Percentiles rank a stretch among this genome's conserved stretches.
Evolutionary conservation across 2,797 vertebrate species (phyloP).

Genomic region (Pangasius macronema): DNA sequence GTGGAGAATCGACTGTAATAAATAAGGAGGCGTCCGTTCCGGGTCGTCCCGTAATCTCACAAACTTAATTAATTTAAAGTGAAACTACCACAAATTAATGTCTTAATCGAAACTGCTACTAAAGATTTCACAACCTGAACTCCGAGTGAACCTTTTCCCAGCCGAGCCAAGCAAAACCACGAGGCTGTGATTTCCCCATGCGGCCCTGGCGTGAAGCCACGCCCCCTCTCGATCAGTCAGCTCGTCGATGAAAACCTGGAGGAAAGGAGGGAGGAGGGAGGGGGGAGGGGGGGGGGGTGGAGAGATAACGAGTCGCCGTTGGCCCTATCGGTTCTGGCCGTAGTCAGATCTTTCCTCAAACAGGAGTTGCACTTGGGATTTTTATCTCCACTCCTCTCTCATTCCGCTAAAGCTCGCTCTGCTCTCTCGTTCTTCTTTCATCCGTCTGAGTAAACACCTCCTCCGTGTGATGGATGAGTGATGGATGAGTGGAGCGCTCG

Average conservation of each 20-base stretch:
- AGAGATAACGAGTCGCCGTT: neutral
- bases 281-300: slow-evolving; percentile 26
- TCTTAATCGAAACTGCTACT: slow-evolving; percentile 3
- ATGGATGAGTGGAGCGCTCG: neutral
- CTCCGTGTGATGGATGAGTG: neutral
- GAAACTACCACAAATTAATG: neutral
- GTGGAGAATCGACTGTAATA: neutral
- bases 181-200: neutral
- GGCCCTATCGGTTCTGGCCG: neutral
- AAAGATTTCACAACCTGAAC: slow-evolving; percentile 59
- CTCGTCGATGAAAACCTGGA: neutral
- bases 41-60: neutral
- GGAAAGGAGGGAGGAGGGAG: neutral
- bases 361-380: slow-evolving; percentile 43
- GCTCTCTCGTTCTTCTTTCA: slow-evolving; percentile 20
- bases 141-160: slow-evolving; percentile 16
- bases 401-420: slow-evolving; percentile 30
- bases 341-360: slow-evolving; percentile 50
- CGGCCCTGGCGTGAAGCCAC: neutral
- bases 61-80: neutral
- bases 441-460: slow-evolving; percentile 31
- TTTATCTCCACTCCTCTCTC: slow-evolving; percentile 43
- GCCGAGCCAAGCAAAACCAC: neutral
- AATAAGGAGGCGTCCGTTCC: neutral
- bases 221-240: slow-evolving; percentile 7